phyloP scores from a whole-genome alignment of 2,888 invertebrate species.

The Aphrophora alni region DNA sequence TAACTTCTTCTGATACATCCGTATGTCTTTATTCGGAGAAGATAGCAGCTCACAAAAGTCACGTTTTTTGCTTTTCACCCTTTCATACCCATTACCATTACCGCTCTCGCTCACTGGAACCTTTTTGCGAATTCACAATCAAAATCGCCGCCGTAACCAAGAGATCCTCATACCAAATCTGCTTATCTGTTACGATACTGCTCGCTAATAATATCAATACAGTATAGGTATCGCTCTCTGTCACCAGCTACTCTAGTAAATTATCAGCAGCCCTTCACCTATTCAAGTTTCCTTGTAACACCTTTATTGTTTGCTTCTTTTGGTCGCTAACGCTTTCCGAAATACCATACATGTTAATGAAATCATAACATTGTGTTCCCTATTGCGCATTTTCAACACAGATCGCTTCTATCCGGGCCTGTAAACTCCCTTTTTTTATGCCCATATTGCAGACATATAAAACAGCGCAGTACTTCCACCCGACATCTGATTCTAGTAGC shows the following conservation, averaged over 20 bases:
- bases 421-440: slow-evolving; percentile 24
- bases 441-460: slow-evolving; percentile 35
- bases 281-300: too few relatives aligned
- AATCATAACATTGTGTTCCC: slow-evolving; percentile 43
- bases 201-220: slow-evolving; percentile 45
- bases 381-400: slow-evolving; percentile 46
- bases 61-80: slow-evolving; percentile 36
- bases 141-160: slow-evolving; percentile 43
- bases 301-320: too few relatives aligned
- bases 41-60: slow-evolving; percentile 36
- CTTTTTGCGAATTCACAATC: slow-evolving; percentile 30
- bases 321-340: slow-evolving; percentile 21
- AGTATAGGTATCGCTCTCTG: slow-evolving; percentile 29
- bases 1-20: slow-evolving; percentile 34
- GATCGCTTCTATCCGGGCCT: slow-evolving; percentile 43
- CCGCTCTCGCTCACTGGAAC: too few relatives aligned
- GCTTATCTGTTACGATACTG: slow-evolving; percentile 39
- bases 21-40: slow-evolving; percentile 39
- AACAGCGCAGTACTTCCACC: slow-evolving; percentile 24
- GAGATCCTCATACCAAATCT: slow-evolving; percentile 39
- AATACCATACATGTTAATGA: slow-evolving; percentile 31
- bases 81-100: slow-evolving; percentile 34
- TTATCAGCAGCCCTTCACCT: too few relatives aligned
- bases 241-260: slow-evolving; percentile 38
- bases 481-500: slow-evolving; percentile 21